Evolutionary conservation across 2,797 vertebrate species (phyloP).

Genomic region (Phalloptychus januarius): DNA sequence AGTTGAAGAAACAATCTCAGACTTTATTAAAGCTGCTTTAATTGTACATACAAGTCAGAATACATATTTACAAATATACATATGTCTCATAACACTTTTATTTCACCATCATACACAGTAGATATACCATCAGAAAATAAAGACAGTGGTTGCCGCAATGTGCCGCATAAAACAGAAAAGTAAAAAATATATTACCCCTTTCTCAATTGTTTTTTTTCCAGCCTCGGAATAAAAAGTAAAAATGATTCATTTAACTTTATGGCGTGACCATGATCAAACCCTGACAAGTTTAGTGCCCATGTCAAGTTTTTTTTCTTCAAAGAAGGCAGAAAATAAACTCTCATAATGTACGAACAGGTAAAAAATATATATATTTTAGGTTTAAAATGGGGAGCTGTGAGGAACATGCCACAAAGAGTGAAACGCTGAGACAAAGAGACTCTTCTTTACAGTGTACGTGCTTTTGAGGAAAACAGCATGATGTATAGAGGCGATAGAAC

Average conservation of each 20-base stretch:
- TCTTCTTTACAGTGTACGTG: constrained; percentile 62
- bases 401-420: constrained; percentile 61
- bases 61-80: constrained; percentile 87
- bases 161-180: constrained; percentile 84
- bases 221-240: constrained; percentile 52
- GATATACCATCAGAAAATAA: constrained; percentile 81
- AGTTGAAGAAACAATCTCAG: constrained; percentile 68
- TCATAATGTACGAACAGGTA: constrained; percentile 48
- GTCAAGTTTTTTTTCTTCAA: constrained; percentile 34
- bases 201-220: constrained; percentile 37
- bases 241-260: constrained; percentile 51
- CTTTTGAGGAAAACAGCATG: constrained; percentile 63
- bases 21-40: constrained; percentile 88
- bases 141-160: constrained; percentile 79
- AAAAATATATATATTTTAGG: constrained; percentile 35
- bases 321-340: constrained; percentile 64
- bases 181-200: constrained; percentile 67
- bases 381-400: constrained; percentile 22
- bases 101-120: constrained; percentile 73
- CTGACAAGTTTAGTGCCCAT: constrained; percentile 64
- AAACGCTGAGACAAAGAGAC: constrained; percentile 42
- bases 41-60: constrained; percentile 86
- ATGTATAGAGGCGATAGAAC: constrained; percentile 71
- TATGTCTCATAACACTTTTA: constrained; percentile 67
- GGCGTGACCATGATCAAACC: constrained; percentile 43